Percentiles rank a stretch among this genome's conserved stretches.
phyloP scores from a whole-genome alignment of 92 coral and sea anemone species.

The Epizoanthus stellaris region DNA sequence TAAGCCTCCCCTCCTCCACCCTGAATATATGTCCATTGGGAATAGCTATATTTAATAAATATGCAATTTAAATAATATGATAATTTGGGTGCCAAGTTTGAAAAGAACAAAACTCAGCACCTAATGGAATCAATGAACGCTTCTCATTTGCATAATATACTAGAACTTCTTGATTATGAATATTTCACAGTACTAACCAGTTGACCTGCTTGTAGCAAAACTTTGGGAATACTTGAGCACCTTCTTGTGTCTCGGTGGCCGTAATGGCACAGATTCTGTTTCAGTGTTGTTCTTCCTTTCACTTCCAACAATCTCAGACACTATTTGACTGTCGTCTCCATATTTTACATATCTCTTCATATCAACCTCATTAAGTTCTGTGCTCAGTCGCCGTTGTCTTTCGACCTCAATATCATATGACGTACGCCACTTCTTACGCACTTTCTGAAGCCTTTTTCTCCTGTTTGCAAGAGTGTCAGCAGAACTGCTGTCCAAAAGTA shows the following conservation, averaged over 20 bases:
- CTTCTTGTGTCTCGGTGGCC: conserved; percentile 64
- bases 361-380: conserved; percentile 3
- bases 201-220: conserved; percentile 45
- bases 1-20: too few relatives aligned
- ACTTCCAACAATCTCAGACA: background rate
- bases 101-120: too few relatives aligned
- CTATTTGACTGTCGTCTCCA: background rate
- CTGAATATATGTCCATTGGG: too few relatives aligned
- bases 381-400: conserved; percentile 17
- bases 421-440: conserved; percentile 20
- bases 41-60: too few relatives aligned
- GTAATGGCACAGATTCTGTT: conserved; percentile 44
- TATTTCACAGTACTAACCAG: background rate
- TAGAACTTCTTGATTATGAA: background rate
- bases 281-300: conserved; percentile 17
- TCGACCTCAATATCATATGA: conserved; percentile 38
- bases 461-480: background rate
- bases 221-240: conserved; percentile 46
- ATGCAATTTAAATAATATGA: too few relatives aligned
- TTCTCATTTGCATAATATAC: background rate
- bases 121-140: background rate
- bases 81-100: too few relatives aligned
- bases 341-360: background rate
- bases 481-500: background rate
- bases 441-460: conserved; percentile 20